Evolutionary conservation across 2,888 invertebrate species (phyloP).

Genomic region (Melinaea marsaeus): DNA sequence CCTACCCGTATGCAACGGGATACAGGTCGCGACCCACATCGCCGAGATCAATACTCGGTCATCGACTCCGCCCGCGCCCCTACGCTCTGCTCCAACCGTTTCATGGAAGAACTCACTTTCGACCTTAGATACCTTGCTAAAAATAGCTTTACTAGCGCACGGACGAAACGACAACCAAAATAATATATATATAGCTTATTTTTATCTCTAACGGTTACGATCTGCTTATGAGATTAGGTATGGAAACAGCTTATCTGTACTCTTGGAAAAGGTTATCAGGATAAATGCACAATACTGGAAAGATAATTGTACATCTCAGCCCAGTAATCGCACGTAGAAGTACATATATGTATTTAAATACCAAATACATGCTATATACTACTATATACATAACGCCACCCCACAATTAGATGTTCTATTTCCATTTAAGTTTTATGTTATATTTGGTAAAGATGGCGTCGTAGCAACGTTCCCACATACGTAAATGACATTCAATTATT

Average conservation of each 20-base stretch:
- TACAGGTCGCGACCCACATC: conserved; percentile 74
- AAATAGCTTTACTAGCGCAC: conserved; percentile 29
- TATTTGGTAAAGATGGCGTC: neutral
- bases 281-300: too few species aligned
- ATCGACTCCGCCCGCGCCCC: conserved; percentile 67
- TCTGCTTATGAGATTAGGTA: too few species aligned
- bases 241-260: too few species aligned
- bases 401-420: neutral
- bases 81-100: conserved; percentile 44
- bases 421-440: neutral
- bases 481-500: conserved; percentile 14
- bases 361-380: too few species aligned
- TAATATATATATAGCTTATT: neutral
- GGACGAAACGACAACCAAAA: conserved; percentile 20
- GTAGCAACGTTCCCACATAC: conserved; percentile 9
- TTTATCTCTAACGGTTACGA: too few species aligned
- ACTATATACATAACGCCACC: too few species aligned
- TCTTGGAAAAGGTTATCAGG: too few species aligned
- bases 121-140: conserved; percentile 31
- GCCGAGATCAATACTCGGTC: conserved; percentile 75
- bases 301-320: too few species aligned
- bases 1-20: conserved; percentile 63
- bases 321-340: too few species aligned
- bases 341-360: too few species aligned
- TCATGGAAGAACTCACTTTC: conserved; percentile 32